Evolutionary conservation across 2,888 invertebrate genomes (phyloP).

Genomic region (Drosophila histrio): DNA sequence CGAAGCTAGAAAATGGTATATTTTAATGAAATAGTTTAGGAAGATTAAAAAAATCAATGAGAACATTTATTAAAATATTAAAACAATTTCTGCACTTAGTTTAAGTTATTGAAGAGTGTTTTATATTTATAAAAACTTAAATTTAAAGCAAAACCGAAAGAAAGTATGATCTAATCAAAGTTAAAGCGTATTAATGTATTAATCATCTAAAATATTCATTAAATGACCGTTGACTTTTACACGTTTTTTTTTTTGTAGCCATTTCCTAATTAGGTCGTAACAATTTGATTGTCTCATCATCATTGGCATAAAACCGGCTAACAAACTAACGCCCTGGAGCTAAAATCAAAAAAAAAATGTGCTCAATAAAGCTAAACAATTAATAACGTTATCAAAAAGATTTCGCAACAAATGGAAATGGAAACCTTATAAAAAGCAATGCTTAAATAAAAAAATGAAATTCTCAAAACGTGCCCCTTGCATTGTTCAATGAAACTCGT

Average conservation of each 20-base stretch:
- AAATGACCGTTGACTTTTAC: slow-evolving; percentile 23
- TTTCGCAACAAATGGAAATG: slow-evolving; percentile 26
- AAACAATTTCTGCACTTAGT: not conserved
- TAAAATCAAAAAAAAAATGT: too few relatives aligned
- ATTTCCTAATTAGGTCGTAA: slow-evolving; percentile 27
- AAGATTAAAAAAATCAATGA: not conserved
- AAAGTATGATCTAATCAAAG: slow-evolving; percentile 1
- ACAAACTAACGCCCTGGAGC: slow-evolving; percentile 24
- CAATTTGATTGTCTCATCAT: slow-evolving; percentile 18
- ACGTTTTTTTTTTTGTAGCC: not conserved
- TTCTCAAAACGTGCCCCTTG: slow-evolving; percentile 31
- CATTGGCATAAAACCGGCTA: slow-evolving; percentile 3
- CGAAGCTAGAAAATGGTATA: not conserved
- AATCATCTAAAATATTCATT: slow-evolving; percentile 8
- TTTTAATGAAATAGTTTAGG: not conserved
- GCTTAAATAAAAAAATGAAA: slow-evolving; percentile 6
- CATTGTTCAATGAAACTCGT: slow-evolving; percentile 51
- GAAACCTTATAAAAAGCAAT: slow-evolving; percentile 18
- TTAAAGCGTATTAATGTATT: not conserved
- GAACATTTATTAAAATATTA: not conserved
- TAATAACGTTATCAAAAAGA: slow-evolving; percentile 42
- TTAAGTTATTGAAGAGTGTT: not conserved
- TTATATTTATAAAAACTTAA: not conserved
- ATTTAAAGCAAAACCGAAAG: not conserved
- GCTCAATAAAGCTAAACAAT: slow-evolving; percentile 29